phyloP scores from a whole-genome alignment of 2,888 invertebrate genomes.

The Tyria jacobaeae region DNA sequence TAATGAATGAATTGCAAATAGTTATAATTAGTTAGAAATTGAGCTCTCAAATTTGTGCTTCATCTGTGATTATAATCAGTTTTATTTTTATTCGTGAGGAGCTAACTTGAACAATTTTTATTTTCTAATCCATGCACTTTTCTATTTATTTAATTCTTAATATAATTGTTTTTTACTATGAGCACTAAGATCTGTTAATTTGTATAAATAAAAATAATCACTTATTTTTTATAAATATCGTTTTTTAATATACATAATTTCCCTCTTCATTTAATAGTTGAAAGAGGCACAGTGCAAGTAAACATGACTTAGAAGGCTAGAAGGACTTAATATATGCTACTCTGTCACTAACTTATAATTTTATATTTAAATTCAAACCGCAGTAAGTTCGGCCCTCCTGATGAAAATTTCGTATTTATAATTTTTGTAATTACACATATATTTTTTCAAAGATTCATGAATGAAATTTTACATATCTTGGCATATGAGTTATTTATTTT shows the following conservation, averaged over 20 bases:
- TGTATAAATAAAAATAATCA: constrained; percentile 78
- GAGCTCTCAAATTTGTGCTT: constrained; percentile 80
- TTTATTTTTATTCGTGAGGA: constrained; percentile 70
- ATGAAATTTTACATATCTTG: too few species aligned
- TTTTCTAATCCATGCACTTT: constrained; percentile 79
- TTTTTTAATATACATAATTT: constrained; percentile 16
- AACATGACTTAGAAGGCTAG: too few species aligned
- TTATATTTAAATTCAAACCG: too few species aligned
- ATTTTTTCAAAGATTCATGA: too few species aligned
- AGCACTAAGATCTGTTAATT: constrained; percentile 86
- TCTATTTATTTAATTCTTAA: constrained; percentile 82
- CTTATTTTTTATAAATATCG: constrained; percentile 65
- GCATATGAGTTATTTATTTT: too few species aligned
- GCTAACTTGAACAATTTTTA: constrained; percentile 79
- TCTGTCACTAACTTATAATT: too few species aligned
- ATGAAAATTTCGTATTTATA: too few species aligned
- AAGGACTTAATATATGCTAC: too few species aligned
- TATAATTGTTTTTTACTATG: constrained; percentile 79
- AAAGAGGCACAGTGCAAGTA: too few species aligned
- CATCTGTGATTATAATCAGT: constrained; percentile 83
- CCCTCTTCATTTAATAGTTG: neutral
- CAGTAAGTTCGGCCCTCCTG: too few species aligned
- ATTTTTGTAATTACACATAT: too few species aligned
- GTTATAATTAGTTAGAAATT: constrained; percentile 52
- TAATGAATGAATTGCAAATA: constrained; percentile 46